Conservation (phyloP, 2,113 vertebrate species). For the Cygnus atratus region DNA sequence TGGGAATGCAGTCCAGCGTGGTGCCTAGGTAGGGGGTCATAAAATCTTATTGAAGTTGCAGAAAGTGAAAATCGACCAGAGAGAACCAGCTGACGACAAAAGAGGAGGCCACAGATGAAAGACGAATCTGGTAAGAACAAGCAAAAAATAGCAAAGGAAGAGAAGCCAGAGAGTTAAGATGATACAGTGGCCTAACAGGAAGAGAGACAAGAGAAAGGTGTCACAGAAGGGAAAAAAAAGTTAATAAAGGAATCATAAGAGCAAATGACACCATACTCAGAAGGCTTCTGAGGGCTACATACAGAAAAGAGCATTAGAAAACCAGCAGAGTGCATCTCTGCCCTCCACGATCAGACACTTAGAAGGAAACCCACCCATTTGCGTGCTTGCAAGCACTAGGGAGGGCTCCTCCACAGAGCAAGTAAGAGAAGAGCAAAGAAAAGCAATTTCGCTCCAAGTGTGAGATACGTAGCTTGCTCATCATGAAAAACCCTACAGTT, state of each 20-base stretch:
- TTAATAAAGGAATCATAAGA: background rate
- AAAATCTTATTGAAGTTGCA: background rate
- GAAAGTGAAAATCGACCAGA: background rate
- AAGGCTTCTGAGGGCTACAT: background rate
- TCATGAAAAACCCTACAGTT: background rate
- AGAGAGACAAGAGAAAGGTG: background rate
- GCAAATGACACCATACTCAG: background rate
- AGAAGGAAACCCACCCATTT: background rate
- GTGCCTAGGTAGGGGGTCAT: rapidly evolving
- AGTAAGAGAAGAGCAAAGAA: background rate
- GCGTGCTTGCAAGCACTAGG: background rate
- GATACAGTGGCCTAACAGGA: background rate
- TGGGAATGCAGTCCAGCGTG: background rate
- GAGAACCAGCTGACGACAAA: background rate
- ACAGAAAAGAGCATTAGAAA: background rate
- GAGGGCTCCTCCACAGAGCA: background rate
- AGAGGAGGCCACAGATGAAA: background rate
- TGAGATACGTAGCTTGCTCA: background rate
- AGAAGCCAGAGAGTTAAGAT: background rate
- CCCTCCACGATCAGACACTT: background rate
- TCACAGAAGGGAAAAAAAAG: background rate
- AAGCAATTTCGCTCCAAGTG: background rate
- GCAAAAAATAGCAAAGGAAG: background rate
- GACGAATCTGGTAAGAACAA: background rate
- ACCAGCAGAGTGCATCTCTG: background rate